These are phyloP conservation scores for Rhincodon typus DNA, from an alignment of 2,797 vertebrate genomes.

Conservation along the genomic window DNA sequence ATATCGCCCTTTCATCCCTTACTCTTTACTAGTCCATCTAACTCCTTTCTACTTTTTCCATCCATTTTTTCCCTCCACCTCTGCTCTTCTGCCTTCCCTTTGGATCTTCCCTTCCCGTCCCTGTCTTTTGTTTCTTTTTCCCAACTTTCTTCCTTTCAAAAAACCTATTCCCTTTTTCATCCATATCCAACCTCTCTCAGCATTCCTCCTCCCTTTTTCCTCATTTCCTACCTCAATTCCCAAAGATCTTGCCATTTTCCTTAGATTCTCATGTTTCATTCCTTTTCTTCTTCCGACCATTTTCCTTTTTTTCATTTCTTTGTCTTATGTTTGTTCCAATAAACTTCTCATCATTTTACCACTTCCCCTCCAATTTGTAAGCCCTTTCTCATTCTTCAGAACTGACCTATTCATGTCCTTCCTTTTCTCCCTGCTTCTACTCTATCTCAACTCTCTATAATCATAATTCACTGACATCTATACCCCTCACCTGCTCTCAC, in stretches of 20 bases:
- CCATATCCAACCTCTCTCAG: too few relatives aligned
- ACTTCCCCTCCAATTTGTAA: background rate
- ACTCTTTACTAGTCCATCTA: background rate
- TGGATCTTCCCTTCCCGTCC: background rate
- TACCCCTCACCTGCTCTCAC: background rate
- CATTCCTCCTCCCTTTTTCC: background rate
- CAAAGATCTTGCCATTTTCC: background rate
- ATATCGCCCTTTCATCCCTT: background rate
- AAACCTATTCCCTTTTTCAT: background rate
- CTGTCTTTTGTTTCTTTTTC: background rate
- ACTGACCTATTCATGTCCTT: too few relatives aligned
- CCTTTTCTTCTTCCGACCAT: background rate
- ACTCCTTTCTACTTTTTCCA: background rate
- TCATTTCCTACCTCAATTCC: background rate
- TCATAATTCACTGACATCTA: too few relatives aligned
- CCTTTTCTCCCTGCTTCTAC: background rate
- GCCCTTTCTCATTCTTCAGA: background rate
- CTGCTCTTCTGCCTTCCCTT: background rate
- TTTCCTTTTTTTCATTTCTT: background rate
- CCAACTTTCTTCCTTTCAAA: background rate
- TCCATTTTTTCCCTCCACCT: background rate
- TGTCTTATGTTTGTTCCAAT: background rate
- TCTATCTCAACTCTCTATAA: too few relatives aligned
- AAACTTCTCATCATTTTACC: background rate
- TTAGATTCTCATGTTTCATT: background rate